These are phyloP conservation scores for Drosophila rufa DNA, from an alignment of 1,140 invertebrate genomes.

Conservation along the genomic window DNA sequence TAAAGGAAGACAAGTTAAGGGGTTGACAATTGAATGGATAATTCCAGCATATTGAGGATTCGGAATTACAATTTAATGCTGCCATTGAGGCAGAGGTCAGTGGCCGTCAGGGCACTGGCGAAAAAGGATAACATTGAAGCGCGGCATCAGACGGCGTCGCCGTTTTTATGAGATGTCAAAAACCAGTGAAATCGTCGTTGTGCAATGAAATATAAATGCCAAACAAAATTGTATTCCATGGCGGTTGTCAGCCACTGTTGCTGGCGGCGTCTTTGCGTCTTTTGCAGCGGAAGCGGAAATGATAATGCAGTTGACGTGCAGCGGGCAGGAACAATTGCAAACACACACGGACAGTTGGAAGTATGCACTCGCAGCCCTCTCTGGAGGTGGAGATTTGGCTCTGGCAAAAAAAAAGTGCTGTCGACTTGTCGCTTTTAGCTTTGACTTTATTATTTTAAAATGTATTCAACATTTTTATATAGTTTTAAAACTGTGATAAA, in stretches of 20 bases:
- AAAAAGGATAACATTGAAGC: neutral
- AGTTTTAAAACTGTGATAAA: no score
- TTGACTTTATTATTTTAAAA: no score
- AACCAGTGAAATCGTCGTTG: slow-evolving; percentile 68
- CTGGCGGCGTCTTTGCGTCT: slow-evolving; percentile 51
- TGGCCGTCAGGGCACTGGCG: slow-evolving; percentile 23
- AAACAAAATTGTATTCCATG: slow-evolving; percentile 73
- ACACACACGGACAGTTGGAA: neutral
- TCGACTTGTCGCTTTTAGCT: neutral
- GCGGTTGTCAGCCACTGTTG: slow-evolving; percentile 9
- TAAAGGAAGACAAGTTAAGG: neutral
- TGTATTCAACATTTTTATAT: no score
- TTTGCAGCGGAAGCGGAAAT: slow-evolving; percentile 67
- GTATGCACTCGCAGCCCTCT: neutral
- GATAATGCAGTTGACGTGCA: slow-evolving; percentile 60
- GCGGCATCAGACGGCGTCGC: slow-evolving; percentile 30
- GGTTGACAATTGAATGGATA: neutral
- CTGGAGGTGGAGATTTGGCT: neutral
- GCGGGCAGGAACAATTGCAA: slow-evolving; percentile 7
- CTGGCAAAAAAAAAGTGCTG: neutral
- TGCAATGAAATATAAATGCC: slow-evolving; percentile 83
- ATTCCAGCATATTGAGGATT: neutral
- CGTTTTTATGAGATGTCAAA: slow-evolving; percentile 76
- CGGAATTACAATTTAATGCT: neutral
- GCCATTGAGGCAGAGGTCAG: slow-evolving; percentile 16